These are phyloP conservation scores for Anarhynchus alexandrinus DNA, from an alignment of 2,113 vertebrate species.

Conservation along the genomic window DNA sequence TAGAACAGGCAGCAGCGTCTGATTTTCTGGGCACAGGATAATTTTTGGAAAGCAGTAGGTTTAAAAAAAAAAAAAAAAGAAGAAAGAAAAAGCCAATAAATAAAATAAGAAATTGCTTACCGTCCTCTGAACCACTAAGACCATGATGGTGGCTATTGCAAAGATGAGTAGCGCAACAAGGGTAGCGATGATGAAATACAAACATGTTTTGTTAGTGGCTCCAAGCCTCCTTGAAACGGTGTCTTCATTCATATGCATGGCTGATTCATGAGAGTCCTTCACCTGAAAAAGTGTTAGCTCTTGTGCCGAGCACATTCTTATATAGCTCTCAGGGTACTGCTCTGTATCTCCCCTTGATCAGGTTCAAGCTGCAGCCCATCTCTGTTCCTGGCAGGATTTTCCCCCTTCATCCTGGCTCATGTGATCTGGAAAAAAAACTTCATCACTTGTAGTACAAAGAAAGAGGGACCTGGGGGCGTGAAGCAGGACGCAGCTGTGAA, in stretches of 20 bases:
- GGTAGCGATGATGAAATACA: slow-evolving; percentile 53
- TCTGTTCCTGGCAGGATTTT: slow-evolving; percentile 78
- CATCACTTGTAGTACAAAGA: slow-evolving; percentile 50
- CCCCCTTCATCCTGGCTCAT: slow-evolving; percentile 79
- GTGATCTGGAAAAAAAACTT: slow-evolving; percentile 80
- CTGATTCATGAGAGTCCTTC: slow-evolving; percentile 58
- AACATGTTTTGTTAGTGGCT: slow-evolving; percentile 14
- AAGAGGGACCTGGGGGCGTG: slow-evolving; percentile 74
- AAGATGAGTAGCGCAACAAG: slow-evolving; percentile 59
- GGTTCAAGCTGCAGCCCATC: slow-evolving; percentile 61
- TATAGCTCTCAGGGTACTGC: slow-evolving; percentile 64
- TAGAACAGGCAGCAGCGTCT: not conserved
- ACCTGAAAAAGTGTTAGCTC: slow-evolving; percentile 39
- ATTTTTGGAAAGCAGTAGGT: not conserved
- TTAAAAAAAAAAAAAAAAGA: not conserved
- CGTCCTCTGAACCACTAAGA: slow-evolving; percentile 63
- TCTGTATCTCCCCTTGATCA: slow-evolving; percentile 61
- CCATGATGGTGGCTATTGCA: slow-evolving; percentile 69
- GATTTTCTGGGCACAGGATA: not conserved
- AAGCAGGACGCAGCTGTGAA: slow-evolving; percentile 44
- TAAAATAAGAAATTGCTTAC: slow-evolving; percentile 50
- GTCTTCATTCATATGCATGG: slow-evolving; percentile 60
- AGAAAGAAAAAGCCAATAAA: not conserved
- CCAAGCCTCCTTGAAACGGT: not conserved
- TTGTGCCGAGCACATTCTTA: slow-evolving; percentile 63